A percentile compares a stretch with the other conserved stretches of the same genome.
phyloP scores from a whole-genome alignment of 2,797 vertebrate genomes.

The Eospalax fontanierii region DNA sequence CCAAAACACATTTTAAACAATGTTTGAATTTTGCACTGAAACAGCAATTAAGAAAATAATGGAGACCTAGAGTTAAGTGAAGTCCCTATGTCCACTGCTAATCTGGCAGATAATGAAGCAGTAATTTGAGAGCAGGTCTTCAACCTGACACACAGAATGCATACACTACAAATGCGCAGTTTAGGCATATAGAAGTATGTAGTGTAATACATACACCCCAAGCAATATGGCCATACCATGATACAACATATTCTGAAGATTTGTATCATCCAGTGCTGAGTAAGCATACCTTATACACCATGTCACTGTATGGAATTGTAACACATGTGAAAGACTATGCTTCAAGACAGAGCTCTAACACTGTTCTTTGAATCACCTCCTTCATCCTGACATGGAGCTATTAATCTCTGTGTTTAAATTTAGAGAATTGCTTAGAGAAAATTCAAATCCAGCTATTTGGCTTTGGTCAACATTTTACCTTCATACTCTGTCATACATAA shows the following conservation, averaged over 20 bases:
- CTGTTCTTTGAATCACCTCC: not conserved
- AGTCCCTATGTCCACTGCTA: not conserved
- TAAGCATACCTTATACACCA: not conserved
- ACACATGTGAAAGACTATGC: not conserved
- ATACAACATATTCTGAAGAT: not conserved
- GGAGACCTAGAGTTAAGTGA: not conserved
- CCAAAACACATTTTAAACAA: not conserved
- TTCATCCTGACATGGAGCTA: not conserved
- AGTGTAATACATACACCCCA: not conserved
- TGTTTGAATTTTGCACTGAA: not conserved
- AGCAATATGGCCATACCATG: not conserved
- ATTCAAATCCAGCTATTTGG: not conserved
- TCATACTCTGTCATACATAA: not conserved
- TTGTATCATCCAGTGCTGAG: not conserved
- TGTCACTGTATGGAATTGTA: not conserved
- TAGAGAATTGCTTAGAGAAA: slow-evolving; percentile 45
- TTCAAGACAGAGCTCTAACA: not conserved
- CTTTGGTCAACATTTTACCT: not conserved
- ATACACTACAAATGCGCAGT: too few relatives aligned
- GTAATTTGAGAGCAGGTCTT: not conserved
- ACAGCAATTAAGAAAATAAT: not conserved
- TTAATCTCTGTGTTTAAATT: not conserved
- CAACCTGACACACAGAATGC: not conserved
- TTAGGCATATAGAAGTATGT: not conserved
- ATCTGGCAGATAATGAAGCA: not conserved